Evolutionary conservation across 2,888 invertebrate species (phyloP), one percentile per base, ranked within the genome.

Genomic region (Pandemis heparana): DNA sequence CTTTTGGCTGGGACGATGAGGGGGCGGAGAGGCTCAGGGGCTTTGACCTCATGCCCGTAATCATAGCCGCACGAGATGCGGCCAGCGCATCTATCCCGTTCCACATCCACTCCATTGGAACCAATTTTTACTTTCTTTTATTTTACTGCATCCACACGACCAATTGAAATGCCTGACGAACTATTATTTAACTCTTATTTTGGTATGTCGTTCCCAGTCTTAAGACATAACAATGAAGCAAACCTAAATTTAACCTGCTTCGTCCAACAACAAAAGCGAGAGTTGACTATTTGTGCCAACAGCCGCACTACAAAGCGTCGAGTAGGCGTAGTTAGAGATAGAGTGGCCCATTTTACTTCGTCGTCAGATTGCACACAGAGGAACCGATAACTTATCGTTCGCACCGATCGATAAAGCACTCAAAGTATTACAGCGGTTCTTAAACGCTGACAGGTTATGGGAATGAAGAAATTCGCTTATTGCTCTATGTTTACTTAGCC

Each of bases 371-470:
- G 85, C 85, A 85, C 80, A 84, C 80, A 81, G 79, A 82, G 80
- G 72, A 77, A 76, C 80, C 82, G 92, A 92, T 92, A 92, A 82
- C 81, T 86, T 92, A 92, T 92, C 91, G 82, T 23, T 76, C 75
- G 81, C 79, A 78, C 71, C 85, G 88, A 92, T 92, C 92, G 87
- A 92, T 92, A 90, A 85, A 86, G 80, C 87, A 88, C 88, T 87
- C 79, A 74, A 85, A 83, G 78, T 80, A 79, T 66, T 41, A 14
- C 16, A 68, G 46, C 53, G 32, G 60, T 53, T 53, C 61, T 65
- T 65, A 70, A 64, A 14, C 43, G 46, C 68, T 65, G 70, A 62
- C 53, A 63, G 53, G 48, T 61, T 69, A 48, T 61, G 69, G 77
- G 72, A 79, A 78, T 77, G 75, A 79, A 76, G 77, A 76, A 76